Conservation (phyloP, 2,888 invertebrate species). For the Lumbricus terrestris region DNA sequence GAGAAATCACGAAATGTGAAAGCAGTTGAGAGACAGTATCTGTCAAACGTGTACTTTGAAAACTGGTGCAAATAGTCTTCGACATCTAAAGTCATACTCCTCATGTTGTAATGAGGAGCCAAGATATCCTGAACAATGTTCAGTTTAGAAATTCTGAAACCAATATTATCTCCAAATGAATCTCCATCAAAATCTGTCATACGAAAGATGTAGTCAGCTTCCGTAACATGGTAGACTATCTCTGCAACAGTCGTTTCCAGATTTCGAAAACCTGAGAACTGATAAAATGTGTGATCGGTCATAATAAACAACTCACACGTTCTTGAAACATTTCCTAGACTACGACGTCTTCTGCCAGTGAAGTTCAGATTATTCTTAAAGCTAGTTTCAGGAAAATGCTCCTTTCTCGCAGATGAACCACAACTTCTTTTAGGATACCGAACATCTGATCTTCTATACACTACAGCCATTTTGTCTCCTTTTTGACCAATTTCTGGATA, state of each 20-base stretch:
- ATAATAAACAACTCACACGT: constrained; percentile 45
- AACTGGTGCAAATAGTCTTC: constrained; percentile 44
- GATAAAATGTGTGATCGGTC: constrained; percentile 50
- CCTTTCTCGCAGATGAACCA: neutral
- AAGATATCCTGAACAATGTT: constrained; percentile 39
- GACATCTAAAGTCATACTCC: constrained; percentile 32
- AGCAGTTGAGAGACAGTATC: constrained; percentile 44
- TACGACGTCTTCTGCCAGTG: neutral
- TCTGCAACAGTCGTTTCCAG: constrained; percentile 42
- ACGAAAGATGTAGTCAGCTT: constrained; percentile 50
- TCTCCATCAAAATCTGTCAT: constrained; percentile 52
- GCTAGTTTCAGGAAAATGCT: neutral
- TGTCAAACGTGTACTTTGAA: constrained; percentile 42
- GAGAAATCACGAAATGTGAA: constrained; percentile 47
- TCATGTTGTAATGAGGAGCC: constrained; percentile 37
- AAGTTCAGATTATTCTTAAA: neutral
- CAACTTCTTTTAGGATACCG: neutral
- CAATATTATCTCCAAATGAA: constrained; percentile 49
- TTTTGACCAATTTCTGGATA: neutral
- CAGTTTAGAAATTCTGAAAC: constrained; percentile 46
- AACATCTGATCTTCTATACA: constrained; percentile 17
- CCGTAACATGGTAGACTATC: constrained; percentile 45
- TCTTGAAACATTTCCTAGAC: neutral
- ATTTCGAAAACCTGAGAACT: constrained; percentile 40
- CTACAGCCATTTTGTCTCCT: constrained; percentile 10